These are phyloP conservation scores for Calcarius lapponicus DNA, from an alignment of 2,797 vertebrate genomes.

Conservation along the genomic window DNA sequence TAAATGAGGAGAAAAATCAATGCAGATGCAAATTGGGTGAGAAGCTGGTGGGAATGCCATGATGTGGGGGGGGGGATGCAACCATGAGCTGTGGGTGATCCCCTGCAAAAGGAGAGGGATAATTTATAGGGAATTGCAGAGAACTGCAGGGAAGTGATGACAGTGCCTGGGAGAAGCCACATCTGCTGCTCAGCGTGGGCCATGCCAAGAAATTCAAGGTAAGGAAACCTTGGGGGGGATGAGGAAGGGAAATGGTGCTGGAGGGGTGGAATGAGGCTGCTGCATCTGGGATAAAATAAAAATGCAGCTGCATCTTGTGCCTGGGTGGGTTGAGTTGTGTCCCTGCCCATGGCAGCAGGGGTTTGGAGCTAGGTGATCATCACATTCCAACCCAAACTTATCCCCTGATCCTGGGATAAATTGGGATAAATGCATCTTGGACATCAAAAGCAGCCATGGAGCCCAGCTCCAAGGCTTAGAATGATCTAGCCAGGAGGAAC, in stretches of 20 bases:
- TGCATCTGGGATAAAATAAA: accelerated
- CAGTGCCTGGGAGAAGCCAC: neutral
- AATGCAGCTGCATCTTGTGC: accelerated
- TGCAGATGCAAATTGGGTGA: neutral
- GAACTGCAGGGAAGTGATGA: neutral
- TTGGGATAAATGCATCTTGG: neutral
- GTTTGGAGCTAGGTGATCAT: neutral
- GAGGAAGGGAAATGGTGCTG: neutral
- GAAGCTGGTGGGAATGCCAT: neutral
- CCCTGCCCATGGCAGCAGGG: neutral
- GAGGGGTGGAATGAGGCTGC: neutral
- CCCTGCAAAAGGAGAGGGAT: neutral
- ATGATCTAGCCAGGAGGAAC: neutral
- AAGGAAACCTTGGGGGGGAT: neutral
- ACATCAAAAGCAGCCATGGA: neutral
- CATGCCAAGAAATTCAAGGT: accelerated
- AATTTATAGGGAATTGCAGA: neutral
- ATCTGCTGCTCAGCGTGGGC: neutral
- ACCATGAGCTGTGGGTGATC: neutral
- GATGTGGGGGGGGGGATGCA: neutral
- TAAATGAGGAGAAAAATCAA: neutral
- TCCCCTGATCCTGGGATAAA: neutral
- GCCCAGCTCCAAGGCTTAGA: neutral
- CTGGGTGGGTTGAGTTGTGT: neutral
- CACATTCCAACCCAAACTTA: neutral